Evolutionary conservation across 2,113 vertebrate species (phyloP).

Genomic region (Salvator merianae): DNA sequence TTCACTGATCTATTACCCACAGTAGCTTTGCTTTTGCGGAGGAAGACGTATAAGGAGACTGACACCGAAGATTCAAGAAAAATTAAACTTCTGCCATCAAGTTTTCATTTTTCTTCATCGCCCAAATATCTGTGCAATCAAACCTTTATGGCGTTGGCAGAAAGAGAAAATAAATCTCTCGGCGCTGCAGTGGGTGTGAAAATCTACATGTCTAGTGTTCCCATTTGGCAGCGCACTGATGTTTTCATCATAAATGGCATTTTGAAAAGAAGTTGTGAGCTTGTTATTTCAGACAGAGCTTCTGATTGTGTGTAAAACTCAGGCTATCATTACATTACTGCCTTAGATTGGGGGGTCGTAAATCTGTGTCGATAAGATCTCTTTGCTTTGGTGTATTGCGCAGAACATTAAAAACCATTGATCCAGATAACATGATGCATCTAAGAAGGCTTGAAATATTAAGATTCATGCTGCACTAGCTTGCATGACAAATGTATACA

Average conservation of each 20-base stretch:
- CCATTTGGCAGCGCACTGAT: not conserved
- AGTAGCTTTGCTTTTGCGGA: constrained; percentile 48
- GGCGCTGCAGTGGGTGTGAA: not conserved
- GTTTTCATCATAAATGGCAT: not conserved
- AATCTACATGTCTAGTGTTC: not conserved
- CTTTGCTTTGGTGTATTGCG: not conserved
- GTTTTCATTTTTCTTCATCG: not conserved
- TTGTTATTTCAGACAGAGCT: not conserved
- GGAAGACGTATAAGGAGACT: not conserved
- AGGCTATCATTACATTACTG: not conserved
- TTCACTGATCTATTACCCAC: constrained; percentile 56
- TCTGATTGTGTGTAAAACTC: not conserved
- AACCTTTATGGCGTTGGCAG: not conserved
- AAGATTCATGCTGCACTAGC: not conserved
- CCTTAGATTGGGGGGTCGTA: not conserved
- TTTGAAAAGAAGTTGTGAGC: not conserved
- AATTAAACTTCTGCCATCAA: not conserved
- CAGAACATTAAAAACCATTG: not conserved
- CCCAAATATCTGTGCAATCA: not conserved
- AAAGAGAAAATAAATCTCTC: not conserved
- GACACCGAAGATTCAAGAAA: constrained; percentile 3
- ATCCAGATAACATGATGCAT: not conserved
- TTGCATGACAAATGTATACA: not conserved
- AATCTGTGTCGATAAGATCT: not conserved
- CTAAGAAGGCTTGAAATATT: not conserved